A percentile compares a stretch with the other conserved stretches of the same genome.
phyloP scores from a whole-genome alignment of 2,888 invertebrate species.

The Drosophila lacicola region DNA sequence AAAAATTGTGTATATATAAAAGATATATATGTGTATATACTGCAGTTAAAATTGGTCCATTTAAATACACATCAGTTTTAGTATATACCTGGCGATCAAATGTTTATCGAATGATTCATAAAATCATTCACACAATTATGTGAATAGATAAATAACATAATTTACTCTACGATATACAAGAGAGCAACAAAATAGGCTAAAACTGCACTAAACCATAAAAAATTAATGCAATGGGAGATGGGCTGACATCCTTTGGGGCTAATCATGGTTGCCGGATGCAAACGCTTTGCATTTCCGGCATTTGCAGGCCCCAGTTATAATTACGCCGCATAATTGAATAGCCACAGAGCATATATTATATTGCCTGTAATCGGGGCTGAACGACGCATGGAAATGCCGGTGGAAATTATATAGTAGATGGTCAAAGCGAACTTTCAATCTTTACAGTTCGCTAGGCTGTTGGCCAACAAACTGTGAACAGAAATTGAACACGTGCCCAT shows the following conservation, averaged over 20 bases:
- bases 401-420: slow-evolving; percentile 27
- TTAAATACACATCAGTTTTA: slow-evolving; percentile 9
- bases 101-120: slow-evolving; percentile 40
- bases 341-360: slow-evolving; percentile 21
- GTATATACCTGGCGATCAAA: slow-evolving; percentile 26
- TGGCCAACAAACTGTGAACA: slow-evolving; percentile 57
- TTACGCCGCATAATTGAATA: slow-evolving; percentile 57
- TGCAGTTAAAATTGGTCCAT: slow-evolving; percentile 49
- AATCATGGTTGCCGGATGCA: slow-evolving; percentile 54
- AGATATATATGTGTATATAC: slow-evolving; percentile 19
- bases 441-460: slow-evolving; percentile 45
- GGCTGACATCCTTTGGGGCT: slow-evolving; percentile 54
- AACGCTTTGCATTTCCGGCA: slow-evolving; percentile 67
- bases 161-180: neutral
- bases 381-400: slow-evolving; percentile 12
- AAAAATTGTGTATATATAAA: slow-evolving; percentile 18
- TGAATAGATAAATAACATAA: slow-evolving; percentile 28
- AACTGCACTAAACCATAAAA: slow-evolving; percentile 23
- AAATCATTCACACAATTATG: slow-evolving; percentile 22
- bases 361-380: slow-evolving; percentile 34
- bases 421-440: slow-evolving; percentile 40
- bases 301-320: slow-evolving; percentile 30
- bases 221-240: slow-evolving; percentile 41
- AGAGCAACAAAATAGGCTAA: slow-evolving; percentile 15
- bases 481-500: slow-evolving; percentile 44